Evolutionary conservation across 2,888 invertebrate species (phyloP), one percentile per base, ranked within the genome.

Genomic region (Hydrotaea diabolus): DNA sequence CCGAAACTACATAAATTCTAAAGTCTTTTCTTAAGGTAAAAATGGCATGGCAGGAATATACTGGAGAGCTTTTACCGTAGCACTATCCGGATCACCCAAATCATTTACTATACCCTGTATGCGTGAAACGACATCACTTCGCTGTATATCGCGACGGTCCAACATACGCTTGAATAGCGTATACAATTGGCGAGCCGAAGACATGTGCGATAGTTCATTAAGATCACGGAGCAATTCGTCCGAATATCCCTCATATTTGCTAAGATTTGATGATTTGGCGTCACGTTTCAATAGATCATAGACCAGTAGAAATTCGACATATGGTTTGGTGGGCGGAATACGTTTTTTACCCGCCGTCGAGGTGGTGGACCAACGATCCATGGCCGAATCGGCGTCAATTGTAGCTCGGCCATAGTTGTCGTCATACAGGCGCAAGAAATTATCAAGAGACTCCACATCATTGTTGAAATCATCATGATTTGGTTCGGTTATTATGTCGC

Each of bases 241-340:
- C 0, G 91, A 89, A 77, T 92, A 93, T 0, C 92, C 92, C 86
- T 91, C 91, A 80, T 92, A 93, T 88, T 91, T 91, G 86, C 90
- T 92, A 0, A 92, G 86, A 87, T 91, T 92, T 2, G 89, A 89
- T 0, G 91, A 89, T 80, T 93, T 93, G 0, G 93, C 92, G 83
- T 93, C 93, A 2, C 93, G 90, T 82, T 93, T 93, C 0, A 93
- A 88, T 26, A 92, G 88, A 88, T 93, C 93, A 74, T 93, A 93
- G 23, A 92, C 89, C 69, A 93, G 89, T 49, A 93, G 86, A 75
- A 92, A 92, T 66, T 92, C 92, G 0, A 93, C 92, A 86, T 92
- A 93, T 0, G 93, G 90, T 74, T 92, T 92, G 0, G 93, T 92
- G 43, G 92, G 92, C 15, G 93, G 93, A 26, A 90, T 89, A 9